A percentile compares a stretch with the other conserved stretches of the same genome.
Evolutionary conservation across 2,113 vertebrate species (phyloP).

Genomic region (Petromus typicus): DNA sequence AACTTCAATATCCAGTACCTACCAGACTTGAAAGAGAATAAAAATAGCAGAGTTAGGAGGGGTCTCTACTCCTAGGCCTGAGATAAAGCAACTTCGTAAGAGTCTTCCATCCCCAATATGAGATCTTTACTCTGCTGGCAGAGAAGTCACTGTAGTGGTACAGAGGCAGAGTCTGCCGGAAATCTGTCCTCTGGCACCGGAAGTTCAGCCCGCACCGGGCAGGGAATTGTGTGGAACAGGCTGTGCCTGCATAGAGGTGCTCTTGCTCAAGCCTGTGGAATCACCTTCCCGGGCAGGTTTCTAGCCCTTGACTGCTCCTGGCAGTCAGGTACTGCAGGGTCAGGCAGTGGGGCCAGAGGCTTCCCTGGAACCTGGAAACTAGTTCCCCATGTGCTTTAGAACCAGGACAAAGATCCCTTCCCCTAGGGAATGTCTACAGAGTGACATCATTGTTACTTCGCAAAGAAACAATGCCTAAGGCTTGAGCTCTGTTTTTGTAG

Average conservation of each 20-base stretch:
- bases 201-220: background rate
- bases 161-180: background rate
- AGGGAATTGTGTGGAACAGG: background rate
- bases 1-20: background rate
- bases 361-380: background rate
- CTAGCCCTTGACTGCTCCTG: background rate
- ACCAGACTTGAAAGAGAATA: background rate
- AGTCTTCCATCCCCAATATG: background rate
- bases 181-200: background rate
- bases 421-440: background rate
- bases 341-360: background rate
- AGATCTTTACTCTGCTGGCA: background rate
- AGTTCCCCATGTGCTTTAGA: background rate
- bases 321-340: accelerated
- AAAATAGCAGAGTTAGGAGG: background rate
- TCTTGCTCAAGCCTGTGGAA: background rate
- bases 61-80: background rate
- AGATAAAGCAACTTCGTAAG: background rate
- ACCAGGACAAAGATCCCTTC: background rate
- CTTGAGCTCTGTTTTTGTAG: background rate
- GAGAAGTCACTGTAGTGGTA: background rate
- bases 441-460: background rate
- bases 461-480: background rate
- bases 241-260: background rate
- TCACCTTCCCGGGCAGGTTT: background rate